Evolutionary conservation across 2,797 vertebrate species (phyloP).

Genomic region (Sebastes itinus): DNA sequence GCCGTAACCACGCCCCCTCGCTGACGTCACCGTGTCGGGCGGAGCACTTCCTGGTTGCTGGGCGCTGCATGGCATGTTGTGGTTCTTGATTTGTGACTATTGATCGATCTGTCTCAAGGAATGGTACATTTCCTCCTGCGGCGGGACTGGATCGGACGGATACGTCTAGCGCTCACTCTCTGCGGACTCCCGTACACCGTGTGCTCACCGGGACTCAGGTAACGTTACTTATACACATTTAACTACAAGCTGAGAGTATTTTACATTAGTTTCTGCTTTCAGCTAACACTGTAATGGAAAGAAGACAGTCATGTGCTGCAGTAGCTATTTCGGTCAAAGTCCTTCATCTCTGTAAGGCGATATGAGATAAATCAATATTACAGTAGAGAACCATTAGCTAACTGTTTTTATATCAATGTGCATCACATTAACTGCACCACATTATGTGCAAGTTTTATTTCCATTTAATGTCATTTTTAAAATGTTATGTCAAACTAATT

Average conservation of each 20-base stretch:
- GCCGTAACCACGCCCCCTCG: slow-evolving; percentile 1
- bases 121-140: slow-evolving; percentile 60
- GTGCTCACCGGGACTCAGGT: slow-evolving; percentile 56
- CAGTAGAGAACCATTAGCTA: not conserved
- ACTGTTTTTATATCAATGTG: not conserved
- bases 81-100: not conserved
- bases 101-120: not conserved
- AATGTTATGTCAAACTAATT: not conserved
- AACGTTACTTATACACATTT: not conserved
- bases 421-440: not conserved
- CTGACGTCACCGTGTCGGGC: slow-evolving; percentile 45
- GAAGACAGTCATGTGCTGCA: not conserved
- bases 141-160: slow-evolving; percentile 42
- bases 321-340: not conserved
- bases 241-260: not conserved
- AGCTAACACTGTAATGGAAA: not conserved
- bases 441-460: not conserved
- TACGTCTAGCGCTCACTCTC: slow-evolving; percentile 74
- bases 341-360: not conserved
- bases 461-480: not conserved
- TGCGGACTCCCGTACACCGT: slow-evolving; percentile 62
- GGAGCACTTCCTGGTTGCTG: slow-evolving; percentile 74
- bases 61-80: not conserved
- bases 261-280: not conserved
- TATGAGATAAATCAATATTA: not conserved